These are phyloP conservation scores for Liodrosophila aerea DNA, from an alignment of 2,888 invertebrate genomes.

Conservation along the genomic window DNA sequence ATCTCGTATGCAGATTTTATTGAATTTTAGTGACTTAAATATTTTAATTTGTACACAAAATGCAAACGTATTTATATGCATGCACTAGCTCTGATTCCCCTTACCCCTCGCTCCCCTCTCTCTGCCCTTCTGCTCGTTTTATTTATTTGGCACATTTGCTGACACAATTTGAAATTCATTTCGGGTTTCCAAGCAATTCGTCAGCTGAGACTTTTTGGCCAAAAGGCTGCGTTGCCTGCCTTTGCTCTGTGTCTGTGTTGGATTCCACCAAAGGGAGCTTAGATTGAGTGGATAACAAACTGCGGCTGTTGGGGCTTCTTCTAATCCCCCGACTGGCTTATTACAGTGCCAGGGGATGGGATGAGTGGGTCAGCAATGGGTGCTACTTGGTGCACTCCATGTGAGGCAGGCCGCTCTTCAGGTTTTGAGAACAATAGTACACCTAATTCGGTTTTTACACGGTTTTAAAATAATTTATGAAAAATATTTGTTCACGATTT, in stretches of 20 bases:
- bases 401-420: too few relatives aligned
- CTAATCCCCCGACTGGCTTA: constrained; percentile 67
- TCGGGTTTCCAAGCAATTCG: constrained; percentile 51
- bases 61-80: constrained; percentile 66
- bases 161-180: constrained; percentile 72
- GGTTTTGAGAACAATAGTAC: too few relatives aligned
- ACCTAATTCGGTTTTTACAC: too few relatives aligned
- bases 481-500: too few relatives aligned
- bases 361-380: too few relatives aligned
- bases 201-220: constrained; percentile 51
- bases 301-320: constrained; percentile 26
- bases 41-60: constrained; percentile 64
- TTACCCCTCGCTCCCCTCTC: background rate
- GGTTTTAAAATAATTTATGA: too few relatives aligned
- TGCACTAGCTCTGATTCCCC: constrained; percentile 44
- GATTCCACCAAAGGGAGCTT: background rate
- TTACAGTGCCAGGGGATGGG: constrained; percentile 71
- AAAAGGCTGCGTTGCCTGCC: constrained; percentile 14
- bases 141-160: constrained; percentile 63
- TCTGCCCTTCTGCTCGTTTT: constrained; percentile 27
- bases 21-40: constrained; percentile 60
- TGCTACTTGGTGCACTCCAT: too few relatives aligned
- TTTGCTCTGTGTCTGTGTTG: constrained; percentile 16
- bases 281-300: constrained; percentile 13
- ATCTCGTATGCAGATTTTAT: constrained; percentile 40